Evolutionary conservation across 2,113 vertebrate genomes (phyloP).

Genomic region (Malurus cyaneus): DNA sequence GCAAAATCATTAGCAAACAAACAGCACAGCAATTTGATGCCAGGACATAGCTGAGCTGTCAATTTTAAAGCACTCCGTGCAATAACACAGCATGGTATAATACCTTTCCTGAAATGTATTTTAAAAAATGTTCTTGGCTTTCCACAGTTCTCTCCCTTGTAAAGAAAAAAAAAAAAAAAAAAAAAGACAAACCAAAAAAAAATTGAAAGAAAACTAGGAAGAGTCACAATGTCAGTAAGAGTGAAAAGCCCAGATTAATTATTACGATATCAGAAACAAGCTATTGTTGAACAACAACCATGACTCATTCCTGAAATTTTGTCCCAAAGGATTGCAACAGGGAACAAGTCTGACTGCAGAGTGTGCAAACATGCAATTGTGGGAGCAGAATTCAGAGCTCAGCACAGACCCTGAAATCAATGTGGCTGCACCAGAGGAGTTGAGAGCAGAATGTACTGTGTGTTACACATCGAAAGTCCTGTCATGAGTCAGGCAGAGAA

Average conservation of each 20-base stretch:
- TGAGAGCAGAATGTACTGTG: background rate
- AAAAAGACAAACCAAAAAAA: background rate
- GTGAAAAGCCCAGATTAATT: slow-evolving; percentile 25
- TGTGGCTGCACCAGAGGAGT: background rate
- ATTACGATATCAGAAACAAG: background rate
- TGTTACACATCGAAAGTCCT: background rate
- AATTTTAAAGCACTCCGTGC: background rate
- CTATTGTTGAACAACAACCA: background rate
- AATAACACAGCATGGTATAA: background rate
- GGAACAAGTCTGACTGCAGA: background rate
- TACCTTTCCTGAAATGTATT: slow-evolving; percentile 1
- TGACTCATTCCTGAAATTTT: slow-evolving; percentile 16
- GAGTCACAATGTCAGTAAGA: background rate
- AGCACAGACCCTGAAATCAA: slow-evolving; percentile 7
- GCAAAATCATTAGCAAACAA: slow-evolving; percentile 9
- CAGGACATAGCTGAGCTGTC: background rate
- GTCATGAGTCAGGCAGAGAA: background rate
- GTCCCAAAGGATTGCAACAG: background rate
- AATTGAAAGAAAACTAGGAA: background rate
- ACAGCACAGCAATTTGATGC: background rate
- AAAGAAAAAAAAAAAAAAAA: background rate
- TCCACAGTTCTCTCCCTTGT: background rate
- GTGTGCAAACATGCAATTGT: background rate
- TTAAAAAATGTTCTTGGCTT: slow-evolving; percentile 2
- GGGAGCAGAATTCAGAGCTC: background rate